Conservation (phyloP, 1,140 invertebrate species). For the Drosophila repletoides region DNA sequence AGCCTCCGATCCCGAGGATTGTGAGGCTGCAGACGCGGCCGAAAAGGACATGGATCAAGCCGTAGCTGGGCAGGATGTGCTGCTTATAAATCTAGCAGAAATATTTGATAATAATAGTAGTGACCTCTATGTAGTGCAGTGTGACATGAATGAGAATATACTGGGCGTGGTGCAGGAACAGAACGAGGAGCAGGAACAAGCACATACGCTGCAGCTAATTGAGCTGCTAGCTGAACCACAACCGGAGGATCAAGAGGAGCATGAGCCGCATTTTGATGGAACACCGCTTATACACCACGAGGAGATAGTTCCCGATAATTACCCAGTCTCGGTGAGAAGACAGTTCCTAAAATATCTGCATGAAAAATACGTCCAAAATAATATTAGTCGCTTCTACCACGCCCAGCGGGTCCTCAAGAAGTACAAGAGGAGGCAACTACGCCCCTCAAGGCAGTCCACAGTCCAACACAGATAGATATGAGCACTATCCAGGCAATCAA, state of each 20-base stretch:
- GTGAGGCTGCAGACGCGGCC: slow-evolving; percentile 16
- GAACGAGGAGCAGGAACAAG: slow-evolving; percentile 30
- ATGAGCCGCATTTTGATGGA: slow-evolving; percentile 26
- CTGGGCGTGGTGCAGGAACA: slow-evolving; percentile 45
- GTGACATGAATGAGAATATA: slow-evolving; percentile 80
- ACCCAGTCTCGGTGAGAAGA: slow-evolving; percentile 19
- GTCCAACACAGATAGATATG: slow-evolving; percentile 3
- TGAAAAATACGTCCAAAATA: slow-evolving; percentile 67
- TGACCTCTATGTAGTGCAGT: slow-evolving; percentile 77
- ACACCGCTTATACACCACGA: slow-evolving; percentile 61
- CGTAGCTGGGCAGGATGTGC: slow-evolving; percentile 54
- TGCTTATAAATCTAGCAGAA: slow-evolving; percentile 74
- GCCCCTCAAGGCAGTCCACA: not conserved
- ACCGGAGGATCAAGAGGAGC: slow-evolving; percentile 19
- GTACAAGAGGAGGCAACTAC: slow-evolving; percentile 44
- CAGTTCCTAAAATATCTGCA: slow-evolving; percentile 76
- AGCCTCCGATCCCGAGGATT: slow-evolving; percentile 62
- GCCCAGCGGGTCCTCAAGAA: slow-evolving; percentile 70
- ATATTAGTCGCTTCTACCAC: slow-evolving; percentile 59
- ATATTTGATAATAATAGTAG: slow-evolving; percentile 74
- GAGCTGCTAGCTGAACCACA: slow-evolving; percentile 57
- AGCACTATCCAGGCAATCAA: slow-evolving; percentile 6
- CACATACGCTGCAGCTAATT: slow-evolving; percentile 57
- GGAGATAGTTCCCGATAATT: slow-evolving; percentile 60
- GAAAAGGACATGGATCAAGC: slow-evolving; percentile 25